These are phyloP conservation scores for Tenthredo livida DNA, from an alignment of 2,888 invertebrate genomes.

Conservation along the genomic window DNA sequence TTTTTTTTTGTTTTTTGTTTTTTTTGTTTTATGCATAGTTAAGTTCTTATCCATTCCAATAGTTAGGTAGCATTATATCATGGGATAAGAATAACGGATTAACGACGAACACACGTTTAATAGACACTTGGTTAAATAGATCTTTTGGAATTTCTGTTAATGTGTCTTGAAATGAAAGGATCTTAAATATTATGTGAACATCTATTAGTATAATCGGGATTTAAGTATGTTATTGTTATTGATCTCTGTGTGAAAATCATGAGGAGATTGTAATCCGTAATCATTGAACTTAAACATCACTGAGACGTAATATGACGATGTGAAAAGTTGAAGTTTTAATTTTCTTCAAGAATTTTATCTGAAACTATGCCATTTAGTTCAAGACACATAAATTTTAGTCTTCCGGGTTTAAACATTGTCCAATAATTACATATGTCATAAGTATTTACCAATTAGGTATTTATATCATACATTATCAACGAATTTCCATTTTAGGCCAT, in stretches of 20 bases:
- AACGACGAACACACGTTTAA: constrained; percentile 48
- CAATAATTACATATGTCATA: background rate
- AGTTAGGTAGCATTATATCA: background rate
- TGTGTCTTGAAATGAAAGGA: constrained; percentile 22
- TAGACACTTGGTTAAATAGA: constrained; percentile 49
- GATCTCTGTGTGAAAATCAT: background rate
- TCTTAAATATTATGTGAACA: background rate
- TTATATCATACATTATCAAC: constrained; percentile 12
- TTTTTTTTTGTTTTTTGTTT: constrained; percentile 14
- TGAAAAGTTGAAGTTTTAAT: background rate
- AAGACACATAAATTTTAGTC: constrained; percentile 38
- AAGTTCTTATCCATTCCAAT: constrained; percentile 21
- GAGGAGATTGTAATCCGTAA: background rate
- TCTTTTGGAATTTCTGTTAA: constrained; percentile 25
- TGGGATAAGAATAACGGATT: constrained; percentile 29
- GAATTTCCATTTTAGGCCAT: constrained; percentile 31
- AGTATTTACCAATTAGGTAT: background rate
- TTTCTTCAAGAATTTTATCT: background rate
- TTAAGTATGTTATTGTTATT: background rate
- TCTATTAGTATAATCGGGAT: background rate
- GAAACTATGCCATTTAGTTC: background rate
- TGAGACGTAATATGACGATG: too few species aligned
- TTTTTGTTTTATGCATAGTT: constrained; percentile 18
- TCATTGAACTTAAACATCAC: background rate
- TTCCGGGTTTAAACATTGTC: constrained; percentile 16